These are phyloP conservation scores for Loriculus beryllinus DNA, from an alignment of 2,797 vertebrate genomes.

Conservation along the genomic window DNA sequence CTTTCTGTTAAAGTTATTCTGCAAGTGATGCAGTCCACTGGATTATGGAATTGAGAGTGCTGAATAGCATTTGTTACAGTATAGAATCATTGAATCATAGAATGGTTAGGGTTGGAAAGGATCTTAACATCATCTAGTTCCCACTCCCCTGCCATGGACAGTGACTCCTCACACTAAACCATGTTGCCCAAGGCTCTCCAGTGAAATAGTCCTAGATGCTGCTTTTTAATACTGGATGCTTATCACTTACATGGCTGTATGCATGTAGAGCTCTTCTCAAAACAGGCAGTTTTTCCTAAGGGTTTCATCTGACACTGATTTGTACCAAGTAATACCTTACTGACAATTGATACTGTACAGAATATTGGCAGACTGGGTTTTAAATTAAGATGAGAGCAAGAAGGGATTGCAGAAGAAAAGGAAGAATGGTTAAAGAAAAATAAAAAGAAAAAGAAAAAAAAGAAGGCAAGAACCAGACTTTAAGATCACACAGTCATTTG, in stretches of 20 bases:
- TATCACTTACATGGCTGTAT: not conserved
- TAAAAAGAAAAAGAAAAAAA: no score
- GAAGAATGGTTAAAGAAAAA: not conserved
- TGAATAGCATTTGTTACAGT: not conserved
- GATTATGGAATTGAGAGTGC: not conserved
- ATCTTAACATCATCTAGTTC: not conserved
- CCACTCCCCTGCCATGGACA: not conserved
- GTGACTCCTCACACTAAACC: not conserved
- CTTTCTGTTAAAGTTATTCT: slow-evolving; percentile 40
- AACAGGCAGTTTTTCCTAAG: not conserved
- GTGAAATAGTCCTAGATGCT: not conserved
- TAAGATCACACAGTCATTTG: slow-evolving; percentile 12
- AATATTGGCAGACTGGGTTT: not conserved
- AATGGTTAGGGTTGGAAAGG: not conserved
- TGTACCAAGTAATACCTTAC: not conserved
- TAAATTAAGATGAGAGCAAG: slow-evolving; percentile 22
- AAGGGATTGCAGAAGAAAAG: not conserved
- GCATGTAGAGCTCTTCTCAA: not conserved
- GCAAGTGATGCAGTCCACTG: slow-evolving; percentile 12
- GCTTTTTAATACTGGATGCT: not conserved
- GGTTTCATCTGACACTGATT: not conserved
- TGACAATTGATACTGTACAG: not conserved
- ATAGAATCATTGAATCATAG: not conserved
- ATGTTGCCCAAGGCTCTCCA: not conserved
- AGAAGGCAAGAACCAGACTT: not conserved